phyloP scores from a whole-genome alignment of 2,888 invertebrate species.

The Drosophila niveifrons region DNA sequence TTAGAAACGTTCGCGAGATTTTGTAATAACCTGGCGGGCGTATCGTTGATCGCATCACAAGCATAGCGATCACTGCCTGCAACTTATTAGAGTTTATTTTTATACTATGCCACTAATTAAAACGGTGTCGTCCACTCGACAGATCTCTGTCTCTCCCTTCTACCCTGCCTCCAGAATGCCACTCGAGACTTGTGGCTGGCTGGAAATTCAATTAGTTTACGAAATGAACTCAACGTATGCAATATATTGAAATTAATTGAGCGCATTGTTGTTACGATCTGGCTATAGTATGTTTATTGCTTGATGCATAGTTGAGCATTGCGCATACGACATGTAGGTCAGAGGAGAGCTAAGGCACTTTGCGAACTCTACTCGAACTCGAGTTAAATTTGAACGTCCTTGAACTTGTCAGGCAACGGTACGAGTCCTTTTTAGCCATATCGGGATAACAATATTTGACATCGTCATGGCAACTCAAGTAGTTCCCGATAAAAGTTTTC shows the following conservation, averaged over 20 bases:
- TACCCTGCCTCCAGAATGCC: background rate
- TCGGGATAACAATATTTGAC: slow-evolving; percentile 69
- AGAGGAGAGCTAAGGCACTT: background rate
- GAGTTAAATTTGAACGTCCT: slow-evolving; percentile 69
- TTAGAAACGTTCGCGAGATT: slow-evolving; percentile 60
- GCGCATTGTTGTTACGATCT: slow-evolving; percentile 20
- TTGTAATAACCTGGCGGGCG: slow-evolving; percentile 51
- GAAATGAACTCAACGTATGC: slow-evolving; percentile 17
- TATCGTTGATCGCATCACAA: background rate
- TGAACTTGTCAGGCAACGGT: slow-evolving; percentile 72
- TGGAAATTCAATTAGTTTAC: slow-evolving; percentile 63
- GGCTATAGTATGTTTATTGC: background rate
- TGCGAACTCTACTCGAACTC: background rate
- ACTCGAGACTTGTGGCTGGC: slow-evolving; percentile 14
- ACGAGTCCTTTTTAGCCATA: slow-evolving; percentile 48
- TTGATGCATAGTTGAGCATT: slow-evolving; percentile 25
- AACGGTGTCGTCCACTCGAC: slow-evolving; percentile 69
- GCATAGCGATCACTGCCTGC: slow-evolving; percentile 35
- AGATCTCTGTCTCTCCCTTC: slow-evolving; percentile 36
- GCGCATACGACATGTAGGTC: slow-evolving; percentile 61
- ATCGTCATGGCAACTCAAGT: slow-evolving; percentile 66
- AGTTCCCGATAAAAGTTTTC: slow-evolving; percentile 45
- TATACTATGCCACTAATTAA: slow-evolving; percentile 61
- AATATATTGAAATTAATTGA: slow-evolving; percentile 36
- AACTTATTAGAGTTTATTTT: slow-evolving; percentile 63